phyloP scores from a whole-genome alignment of 2,888 invertebrate genomes.

The Cylindroiulus punctatus region DNA sequence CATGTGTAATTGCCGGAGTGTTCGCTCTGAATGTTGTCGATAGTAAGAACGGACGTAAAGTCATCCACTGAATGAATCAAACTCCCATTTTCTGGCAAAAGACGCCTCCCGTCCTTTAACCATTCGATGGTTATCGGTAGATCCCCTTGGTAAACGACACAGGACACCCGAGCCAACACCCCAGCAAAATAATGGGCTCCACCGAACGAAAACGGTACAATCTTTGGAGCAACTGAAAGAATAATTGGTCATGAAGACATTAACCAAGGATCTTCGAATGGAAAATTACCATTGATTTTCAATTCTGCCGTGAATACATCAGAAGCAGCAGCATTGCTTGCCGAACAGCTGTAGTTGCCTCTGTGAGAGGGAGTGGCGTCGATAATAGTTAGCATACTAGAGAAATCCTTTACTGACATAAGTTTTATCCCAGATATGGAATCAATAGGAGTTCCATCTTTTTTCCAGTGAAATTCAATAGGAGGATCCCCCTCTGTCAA shows the following conservation, averaged over 20 bases:
- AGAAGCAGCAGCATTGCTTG: conserved; percentile 80
- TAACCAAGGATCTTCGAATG: background rate
- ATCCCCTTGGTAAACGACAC: conserved; percentile 67
- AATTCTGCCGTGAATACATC: conserved; percentile 81
- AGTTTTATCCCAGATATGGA: conserved; percentile 59
- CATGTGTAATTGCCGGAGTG: conserved; percentile 66
- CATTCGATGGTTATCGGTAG: conserved; percentile 66
- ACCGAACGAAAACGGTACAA: conserved; percentile 66
- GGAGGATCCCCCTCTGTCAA: conserved; percentile 84
- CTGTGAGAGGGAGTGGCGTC: conserved; percentile 77
- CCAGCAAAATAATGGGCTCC: conserved; percentile 66
- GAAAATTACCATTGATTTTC: conserved; percentile 82
- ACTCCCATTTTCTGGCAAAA: conserved; percentile 62
- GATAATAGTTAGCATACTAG: conserved; percentile 81
- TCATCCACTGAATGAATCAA: conserved; percentile 63
- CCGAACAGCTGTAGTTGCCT: conserved; percentile 81
- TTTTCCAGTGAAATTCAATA: conserved; percentile 81
- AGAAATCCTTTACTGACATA: conserved; percentile 72
- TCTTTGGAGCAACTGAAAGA: conserved; percentile 65
- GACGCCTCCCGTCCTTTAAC: conserved; percentile 65
- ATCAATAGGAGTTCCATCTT: conserved; percentile 71
- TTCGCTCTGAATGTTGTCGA: conserved; percentile 63
- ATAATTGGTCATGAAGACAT: background rate
- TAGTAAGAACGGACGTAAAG: conserved; percentile 64
- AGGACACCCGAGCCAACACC: conserved; percentile 65